A percentile compares a stretch with the other conserved stretches of the same genome.
phyloP scores from a whole-genome alignment of 2,888 invertebrate genomes.

The Cephus sareptanus region DNA sequence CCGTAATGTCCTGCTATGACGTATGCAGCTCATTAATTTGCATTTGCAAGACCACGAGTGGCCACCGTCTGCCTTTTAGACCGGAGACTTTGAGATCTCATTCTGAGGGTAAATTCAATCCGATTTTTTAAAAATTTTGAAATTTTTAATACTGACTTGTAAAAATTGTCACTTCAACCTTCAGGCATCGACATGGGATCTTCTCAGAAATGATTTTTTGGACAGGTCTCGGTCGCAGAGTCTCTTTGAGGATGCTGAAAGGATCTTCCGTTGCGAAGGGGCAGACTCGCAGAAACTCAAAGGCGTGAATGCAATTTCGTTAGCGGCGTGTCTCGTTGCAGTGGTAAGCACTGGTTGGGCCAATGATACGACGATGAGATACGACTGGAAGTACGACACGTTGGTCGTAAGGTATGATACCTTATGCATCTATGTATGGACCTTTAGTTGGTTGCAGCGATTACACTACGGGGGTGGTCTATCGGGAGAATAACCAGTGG shows the following conservation, averaged over 20 bases:
- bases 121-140: background rate
- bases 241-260: background rate
- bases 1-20: constrained; percentile 50
- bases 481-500: background rate
- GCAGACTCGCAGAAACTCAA: background rate
- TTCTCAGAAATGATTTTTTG: background rate
- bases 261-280: background rate
- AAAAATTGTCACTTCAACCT: background rate
- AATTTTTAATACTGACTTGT: background rate
- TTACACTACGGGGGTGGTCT: constrained; percentile 50
- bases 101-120: constrained; percentile 5
- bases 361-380: constrained; percentile 49
- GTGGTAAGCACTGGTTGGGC: constrained; percentile 4
- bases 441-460: background rate
- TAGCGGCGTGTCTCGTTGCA: constrained; percentile 10
- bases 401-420: constrained; percentile 46
- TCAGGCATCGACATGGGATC: background rate
- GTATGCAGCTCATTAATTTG: constrained; percentile 54
- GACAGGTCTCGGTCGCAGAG: background rate
- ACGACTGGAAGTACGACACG: constrained; percentile 44
- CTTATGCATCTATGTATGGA: constrained; percentile 44
- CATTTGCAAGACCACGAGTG: constrained; percentile 46
- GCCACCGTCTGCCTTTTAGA: constrained; percentile 21
- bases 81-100: constrained; percentile 29
- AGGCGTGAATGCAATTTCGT: constrained; percentile 16